phyloP scores from a whole-genome alignment of 2,888 invertebrate species.

The Gastrophysa polygoni region DNA sequence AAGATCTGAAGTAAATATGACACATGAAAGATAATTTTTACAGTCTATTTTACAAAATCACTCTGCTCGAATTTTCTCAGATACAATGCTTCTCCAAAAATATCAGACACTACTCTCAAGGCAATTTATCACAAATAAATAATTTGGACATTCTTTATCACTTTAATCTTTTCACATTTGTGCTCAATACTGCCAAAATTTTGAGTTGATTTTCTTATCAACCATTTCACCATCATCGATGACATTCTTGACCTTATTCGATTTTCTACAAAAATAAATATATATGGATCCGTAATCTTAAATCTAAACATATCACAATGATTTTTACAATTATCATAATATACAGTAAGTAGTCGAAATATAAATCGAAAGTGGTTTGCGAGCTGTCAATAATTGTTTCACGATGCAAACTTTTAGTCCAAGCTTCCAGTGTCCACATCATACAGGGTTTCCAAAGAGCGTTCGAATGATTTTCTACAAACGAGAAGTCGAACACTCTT shows the following conservation, averaged over 20 bases:
- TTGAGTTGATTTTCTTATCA: not conserved
- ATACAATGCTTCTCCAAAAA: conserved; percentile 23
- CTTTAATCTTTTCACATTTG: conserved; percentile 22
- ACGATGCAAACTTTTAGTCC: no score
- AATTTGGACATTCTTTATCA: conserved; percentile 21
- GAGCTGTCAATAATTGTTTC: not conserved
- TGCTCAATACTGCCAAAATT: conserved; percentile 24
- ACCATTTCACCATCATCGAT: conserved; percentile 15
- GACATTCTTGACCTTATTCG: conserved; percentile 17
- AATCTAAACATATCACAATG: conserved; percentile 45
- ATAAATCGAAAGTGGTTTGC: not conserved
- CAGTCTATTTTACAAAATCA: conserved; percentile 31
- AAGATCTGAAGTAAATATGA: conserved; percentile 32
- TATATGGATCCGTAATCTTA: conserved; percentile 37
- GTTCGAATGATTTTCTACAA: no score
- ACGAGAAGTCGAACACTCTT: no score
- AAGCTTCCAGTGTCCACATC: no score
- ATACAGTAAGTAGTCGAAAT: conserved; percentile 37
- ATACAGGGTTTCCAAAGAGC: no score
- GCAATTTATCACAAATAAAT: conserved; percentile 43
- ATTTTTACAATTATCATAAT: conserved; percentile 45
- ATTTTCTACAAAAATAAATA: conserved; percentile 46
- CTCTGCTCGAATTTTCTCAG: conserved; percentile 5
- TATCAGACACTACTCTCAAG: conserved; percentile 41
- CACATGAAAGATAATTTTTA: conserved; percentile 30